Evolutionary conservation across 2,888 invertebrate species (phyloP), one percentile per base, ranked within the genome.

Genomic region (Ormyrus rosae): DNA sequence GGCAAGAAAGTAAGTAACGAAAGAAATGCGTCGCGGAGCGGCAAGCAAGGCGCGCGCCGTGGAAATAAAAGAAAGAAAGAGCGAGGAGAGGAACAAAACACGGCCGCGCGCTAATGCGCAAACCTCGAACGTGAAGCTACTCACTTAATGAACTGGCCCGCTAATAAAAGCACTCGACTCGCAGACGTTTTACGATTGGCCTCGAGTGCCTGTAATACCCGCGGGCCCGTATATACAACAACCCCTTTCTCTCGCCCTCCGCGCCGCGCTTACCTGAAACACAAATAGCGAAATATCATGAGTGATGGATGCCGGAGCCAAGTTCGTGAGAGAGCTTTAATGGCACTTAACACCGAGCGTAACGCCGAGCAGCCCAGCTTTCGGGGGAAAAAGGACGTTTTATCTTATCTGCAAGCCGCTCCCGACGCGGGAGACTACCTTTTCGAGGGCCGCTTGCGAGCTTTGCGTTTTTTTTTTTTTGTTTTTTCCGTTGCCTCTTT

Each of bases 261-360:
- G 7, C 2, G 11, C 55, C 6, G 13, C 56, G 46, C 68, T 13
- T 58, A 79, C 55, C 65, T 71, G 60, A 53, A 72, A 63, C 70
- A 81, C 61, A 80, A 76, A 76, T 71, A 81, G 67, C 55, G 56
- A 67, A 77, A 81, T 73, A 81, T 58, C 72, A 51, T 19, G 63
- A 72, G 72, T 72, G 67, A 77, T 69, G 76, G 51, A 56, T 71
- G 61, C 46, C 53, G 19, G 19, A 51, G 50, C 50, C 45, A 46
- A 13, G 53, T 51, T 5, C 45, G 4, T n/a, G 1, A 45, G 63
- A 9, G 51, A 19, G 13, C 11, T 68, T 76, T 69, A 76, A 76
- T 63, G 69, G 63, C 69, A 69, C 63, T 69, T 69, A 74, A 58
- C 65, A 11, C 50, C 46, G 64, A 65, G 4, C 3, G 64, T 65